Evolutionary conservation across 2,797 vertebrate genomes (phyloP).

Genomic region (Spinus pinus): DNA sequence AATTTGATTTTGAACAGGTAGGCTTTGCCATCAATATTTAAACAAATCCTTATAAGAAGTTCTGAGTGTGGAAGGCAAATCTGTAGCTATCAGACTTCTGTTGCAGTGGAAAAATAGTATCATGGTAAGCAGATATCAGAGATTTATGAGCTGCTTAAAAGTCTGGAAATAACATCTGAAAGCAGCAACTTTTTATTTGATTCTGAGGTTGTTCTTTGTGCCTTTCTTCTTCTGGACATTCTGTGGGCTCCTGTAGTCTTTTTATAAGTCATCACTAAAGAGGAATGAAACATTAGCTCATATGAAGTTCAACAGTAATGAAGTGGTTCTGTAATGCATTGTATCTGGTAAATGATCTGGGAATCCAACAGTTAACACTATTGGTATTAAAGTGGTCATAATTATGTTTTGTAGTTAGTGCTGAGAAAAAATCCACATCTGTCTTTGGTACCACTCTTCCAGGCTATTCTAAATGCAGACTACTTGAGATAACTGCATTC

Average conservation of each 20-base stretch:
- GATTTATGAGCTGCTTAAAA: not conserved
- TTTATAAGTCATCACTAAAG: not conserved
- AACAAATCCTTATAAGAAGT: not conserved
- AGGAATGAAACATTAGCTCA: not conserved
- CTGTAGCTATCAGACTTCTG: not conserved
- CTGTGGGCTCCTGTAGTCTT: not conserved
- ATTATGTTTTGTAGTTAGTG: conserved; percentile 25
- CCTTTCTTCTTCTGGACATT: not conserved
- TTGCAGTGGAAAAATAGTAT: not conserved
- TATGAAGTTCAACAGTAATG: not conserved
- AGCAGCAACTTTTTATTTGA: not conserved
- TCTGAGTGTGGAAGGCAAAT: not conserved
- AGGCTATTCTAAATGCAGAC: not conserved
- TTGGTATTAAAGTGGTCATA: not conserved
- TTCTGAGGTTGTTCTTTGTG: not conserved
- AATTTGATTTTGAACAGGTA: not conserved
- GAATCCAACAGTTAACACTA: conserved; percentile 5
- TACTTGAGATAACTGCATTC: conserved; percentile 27
- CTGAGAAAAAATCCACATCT: not conserved
- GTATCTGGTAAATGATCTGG: not conserved
- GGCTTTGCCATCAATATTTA: not conserved
- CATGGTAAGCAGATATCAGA: not conserved
- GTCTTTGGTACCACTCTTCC: not conserved
- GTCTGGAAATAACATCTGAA: not conserved
- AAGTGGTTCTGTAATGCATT: not conserved